phyloP scores from a whole-genome alignment of 2,797 vertebrate genomes.

The Aulostomus chinensis region DNA sequence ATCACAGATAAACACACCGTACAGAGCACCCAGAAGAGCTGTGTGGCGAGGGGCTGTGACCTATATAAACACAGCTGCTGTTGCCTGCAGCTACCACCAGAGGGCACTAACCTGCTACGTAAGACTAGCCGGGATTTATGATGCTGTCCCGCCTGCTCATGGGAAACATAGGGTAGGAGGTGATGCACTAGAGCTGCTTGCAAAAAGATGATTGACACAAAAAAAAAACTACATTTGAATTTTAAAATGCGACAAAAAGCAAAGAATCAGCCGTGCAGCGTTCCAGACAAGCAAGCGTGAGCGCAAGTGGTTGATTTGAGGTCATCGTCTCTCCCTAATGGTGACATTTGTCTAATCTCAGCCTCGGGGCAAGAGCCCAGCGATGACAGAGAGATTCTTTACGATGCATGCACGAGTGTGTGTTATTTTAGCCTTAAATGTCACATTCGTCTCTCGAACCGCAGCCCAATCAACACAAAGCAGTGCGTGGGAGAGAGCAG shows the following conservation, averaged over 20 bases:
- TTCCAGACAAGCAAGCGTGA: neutral
- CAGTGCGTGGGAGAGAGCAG: conserved; percentile 44
- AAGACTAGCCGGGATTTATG: no score
- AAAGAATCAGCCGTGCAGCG: no score
- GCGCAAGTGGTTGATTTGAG: conserved; percentile 14
- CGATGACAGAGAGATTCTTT: conserved; percentile 58
- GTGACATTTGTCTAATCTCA: conserved; percentile 25
- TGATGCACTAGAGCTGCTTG: no score
- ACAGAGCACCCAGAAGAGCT: conserved; percentile 43
- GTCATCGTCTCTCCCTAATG: conserved; percentile 35
- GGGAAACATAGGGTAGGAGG: no score
- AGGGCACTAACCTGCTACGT: conserved; percentile 3
- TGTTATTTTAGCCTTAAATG: conserved; percentile 40
- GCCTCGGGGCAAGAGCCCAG: conserved; percentile 23
- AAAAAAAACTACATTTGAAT: no score
- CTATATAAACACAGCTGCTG: conserved; percentile 47
- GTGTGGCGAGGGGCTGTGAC: conserved; percentile 41
- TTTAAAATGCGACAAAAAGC: neutral
- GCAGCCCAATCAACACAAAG: conserved; percentile 47
- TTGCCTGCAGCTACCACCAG: conserved; percentile 19
- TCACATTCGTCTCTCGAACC: conserved; percentile 49
- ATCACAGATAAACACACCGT: conserved; percentile 43
- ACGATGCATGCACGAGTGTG: conserved; percentile 7
- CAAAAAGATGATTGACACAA: no score
- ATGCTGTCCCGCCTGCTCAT: no score